Evolutionary conservation across 2,888 invertebrate genomes (phyloP), one percentile per base, ranked within the genome.

Genomic region (Caenorhabditis becei): DNA sequence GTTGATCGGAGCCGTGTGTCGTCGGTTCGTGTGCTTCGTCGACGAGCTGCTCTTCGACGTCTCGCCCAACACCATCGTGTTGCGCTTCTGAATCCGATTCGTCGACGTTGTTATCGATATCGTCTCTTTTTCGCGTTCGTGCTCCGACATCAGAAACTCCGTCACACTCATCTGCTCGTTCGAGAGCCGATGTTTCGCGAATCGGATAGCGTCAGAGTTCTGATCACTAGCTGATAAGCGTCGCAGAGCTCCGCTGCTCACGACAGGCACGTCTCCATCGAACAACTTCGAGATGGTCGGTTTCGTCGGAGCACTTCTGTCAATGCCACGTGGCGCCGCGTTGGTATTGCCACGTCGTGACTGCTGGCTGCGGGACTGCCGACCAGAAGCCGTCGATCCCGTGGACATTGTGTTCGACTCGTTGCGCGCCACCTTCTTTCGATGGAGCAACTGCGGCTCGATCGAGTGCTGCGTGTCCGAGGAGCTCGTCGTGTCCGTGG

Each of bases 1-100:
- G 58, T 82, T 67, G 20, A 80, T 67, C 0, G 80, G 80, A 1
- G 80, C 80, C 0, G 80, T 80, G 59, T 80, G 80, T 4, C 80
- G 75, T 0, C 80, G 75, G 47, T 77, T 71, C 10, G 56, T 58
- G n/a, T 44, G 61, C 20, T 67, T 75, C 16, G 58, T 11, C 0
- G 20, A 11, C 2, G 58, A 44, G 0, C 49, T n/a, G n/a, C n/a
- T 47, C 10, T 32, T 32, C 16, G 56, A 23, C 7, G 32, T 66
- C 23, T 74, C 74, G 3, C 65, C 58, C 0, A 74, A 44, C 8
- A 74, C 23, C 58, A 63, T 59, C 3, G 74, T 74, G n/a, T 74
- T 74, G 0, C 74, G 58, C 16, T 74, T 74, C 23, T 47, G 66
- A 3, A 74, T 41, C 16, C 41, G 58, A 49, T 59, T 74, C 1